These are phyloP conservation scores for Gouania willdenowi DNA, from an alignment of 2,797 vertebrate genomes.

Conservation along the genomic window DNA sequence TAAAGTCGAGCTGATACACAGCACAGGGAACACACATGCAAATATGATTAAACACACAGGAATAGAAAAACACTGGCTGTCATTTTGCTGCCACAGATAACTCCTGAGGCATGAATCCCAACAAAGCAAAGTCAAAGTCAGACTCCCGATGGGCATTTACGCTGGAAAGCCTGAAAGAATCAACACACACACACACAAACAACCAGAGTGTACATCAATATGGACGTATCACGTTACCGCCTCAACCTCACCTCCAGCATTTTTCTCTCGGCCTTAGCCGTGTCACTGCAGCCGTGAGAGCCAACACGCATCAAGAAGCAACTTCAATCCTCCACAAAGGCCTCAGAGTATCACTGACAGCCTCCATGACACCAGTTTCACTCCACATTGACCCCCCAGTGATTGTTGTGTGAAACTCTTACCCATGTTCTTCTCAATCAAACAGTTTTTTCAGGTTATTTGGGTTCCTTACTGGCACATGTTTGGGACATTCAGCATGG, in stretches of 20 bases:
- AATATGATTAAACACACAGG: conserved; percentile 9
- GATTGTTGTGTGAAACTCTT: too few relatives aligned
- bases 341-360: conserved; percentile 35
- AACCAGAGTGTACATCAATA: conserved; percentile 20
- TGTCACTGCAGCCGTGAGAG: conserved; percentile 28
- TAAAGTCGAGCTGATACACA: not conserved
- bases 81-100: too few relatives aligned
- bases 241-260: conserved; percentile 10
- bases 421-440: too few relatives aligned
- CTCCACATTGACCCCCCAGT: too few relatives aligned
- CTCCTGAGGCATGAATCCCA: too few relatives aligned
- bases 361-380: conserved; percentile 31
- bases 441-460: too few relatives aligned
- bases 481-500: too few relatives aligned
- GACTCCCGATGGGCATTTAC: conserved; percentile 9
- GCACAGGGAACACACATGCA: not conserved
- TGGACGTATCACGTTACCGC: too few relatives aligned
- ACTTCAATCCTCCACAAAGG: conserved; percentile 46
- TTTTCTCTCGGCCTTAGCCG: not conserved
- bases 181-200: conserved; percentile 17
- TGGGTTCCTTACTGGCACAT: too few relatives aligned
- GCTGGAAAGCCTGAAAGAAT: too few relatives aligned
- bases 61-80: not conserved
- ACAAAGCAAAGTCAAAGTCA: too few relatives aligned
- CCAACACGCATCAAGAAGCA: conserved; percentile 23